Evolutionary conservation across 1,140 invertebrate genomes (phyloP).

Genomic region (Ericerus pela): DNA sequence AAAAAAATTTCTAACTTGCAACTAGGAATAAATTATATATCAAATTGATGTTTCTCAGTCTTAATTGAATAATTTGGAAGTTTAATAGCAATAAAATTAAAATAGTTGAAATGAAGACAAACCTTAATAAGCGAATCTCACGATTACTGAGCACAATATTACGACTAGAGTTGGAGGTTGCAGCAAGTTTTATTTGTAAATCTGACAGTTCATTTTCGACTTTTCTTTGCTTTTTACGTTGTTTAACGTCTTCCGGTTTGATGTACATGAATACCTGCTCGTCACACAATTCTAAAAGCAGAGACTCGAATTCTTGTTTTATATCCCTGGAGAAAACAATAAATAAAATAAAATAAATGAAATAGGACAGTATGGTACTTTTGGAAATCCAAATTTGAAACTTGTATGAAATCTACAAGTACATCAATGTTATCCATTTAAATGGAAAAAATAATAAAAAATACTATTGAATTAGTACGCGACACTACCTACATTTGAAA

Average conservation of each 20-base stretch:
- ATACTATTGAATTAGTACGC: too few relatives aligned
- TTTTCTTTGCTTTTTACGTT: conserved; percentile 72
- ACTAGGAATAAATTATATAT: too few relatives aligned
- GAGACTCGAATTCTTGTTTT: conserved; percentile 47
- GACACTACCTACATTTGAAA: too few relatives aligned
- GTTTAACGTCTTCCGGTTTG: conserved; percentile 65
- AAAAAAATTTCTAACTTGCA: too few relatives aligned
- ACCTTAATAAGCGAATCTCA: conserved; percentile 75
- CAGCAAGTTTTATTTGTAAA: conserved; percentile 62
- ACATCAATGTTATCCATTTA: too few relatives aligned
- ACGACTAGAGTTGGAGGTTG: conserved; percentile 45
- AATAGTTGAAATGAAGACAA: conserved; percentile 20
- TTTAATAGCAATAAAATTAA: too few relatives aligned
- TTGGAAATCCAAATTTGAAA: too few relatives aligned
- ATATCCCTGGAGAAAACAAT: conserved; percentile 40
- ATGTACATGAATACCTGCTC: conserved; percentile 79
- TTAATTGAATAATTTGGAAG: too few relatives aligned
- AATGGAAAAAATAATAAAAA: too few relatives aligned
- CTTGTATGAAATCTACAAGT: too few relatives aligned
- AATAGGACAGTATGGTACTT: too few relatives aligned
- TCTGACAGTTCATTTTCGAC: conserved; percentile 79
- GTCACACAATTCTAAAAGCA: conserved; percentile 70
- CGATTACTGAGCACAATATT: conserved; percentile 81
- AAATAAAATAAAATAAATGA: conserved; percentile 17
- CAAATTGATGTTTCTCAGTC: too few relatives aligned